A percentile compares a stretch with the other conserved stretches of the same genome.
Evolutionary conservation across 2,113 vertebrate species (phyloP).

Genomic region (Geothlypis trichas): DNA sequence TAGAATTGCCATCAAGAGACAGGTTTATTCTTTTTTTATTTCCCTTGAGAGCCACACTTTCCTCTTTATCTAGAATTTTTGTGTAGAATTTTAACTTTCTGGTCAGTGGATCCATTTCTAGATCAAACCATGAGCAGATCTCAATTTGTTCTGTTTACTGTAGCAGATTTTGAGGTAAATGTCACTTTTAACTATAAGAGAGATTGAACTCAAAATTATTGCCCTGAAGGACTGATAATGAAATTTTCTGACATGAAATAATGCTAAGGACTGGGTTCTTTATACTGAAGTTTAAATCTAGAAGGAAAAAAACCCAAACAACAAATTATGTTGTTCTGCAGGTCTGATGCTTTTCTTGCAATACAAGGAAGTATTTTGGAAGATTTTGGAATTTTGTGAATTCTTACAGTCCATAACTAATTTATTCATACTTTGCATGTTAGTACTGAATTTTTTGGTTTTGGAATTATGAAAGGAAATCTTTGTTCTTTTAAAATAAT

Average conservation of each 20-base stretch:
- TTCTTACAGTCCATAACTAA: not conserved
- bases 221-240: not conserved
- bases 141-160: not conserved
- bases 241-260: not conserved
- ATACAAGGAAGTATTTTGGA: not conserved
- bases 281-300: not conserved
- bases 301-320: not conserved
- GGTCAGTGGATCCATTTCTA: not conserved
- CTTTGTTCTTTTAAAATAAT: not conserved
- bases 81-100: not conserved
- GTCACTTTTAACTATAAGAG: not conserved
- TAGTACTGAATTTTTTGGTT: not conserved
- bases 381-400: not conserved
- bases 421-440: not conserved
- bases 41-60: not conserved
- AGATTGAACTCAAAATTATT: not conserved
- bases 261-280: fast-evolving
- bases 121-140: not conserved
- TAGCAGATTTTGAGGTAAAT: not conserved
- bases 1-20: not conserved
- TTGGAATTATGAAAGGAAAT: not conserved
- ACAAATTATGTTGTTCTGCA: not conserved
- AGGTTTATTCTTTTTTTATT: not conserved
- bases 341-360: not conserved
- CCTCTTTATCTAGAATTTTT: not conserved